These are phyloP conservation scores for Ciconia nigra DNA, from an alignment of 2,797 vertebrate genomes.

Conservation along the genomic window DNA sequence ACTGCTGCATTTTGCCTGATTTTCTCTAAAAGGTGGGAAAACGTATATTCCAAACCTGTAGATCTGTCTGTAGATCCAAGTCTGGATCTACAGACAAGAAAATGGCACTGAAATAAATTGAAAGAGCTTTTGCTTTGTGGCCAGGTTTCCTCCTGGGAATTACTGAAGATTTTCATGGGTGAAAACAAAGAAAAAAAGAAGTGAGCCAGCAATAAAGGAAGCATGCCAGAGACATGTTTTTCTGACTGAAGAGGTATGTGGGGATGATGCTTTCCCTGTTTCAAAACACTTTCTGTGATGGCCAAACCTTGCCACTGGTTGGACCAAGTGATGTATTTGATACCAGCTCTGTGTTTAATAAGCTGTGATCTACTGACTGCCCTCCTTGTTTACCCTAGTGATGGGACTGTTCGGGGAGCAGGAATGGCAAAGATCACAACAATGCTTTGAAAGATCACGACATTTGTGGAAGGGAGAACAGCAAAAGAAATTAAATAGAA, in stretches of 20 bases:
- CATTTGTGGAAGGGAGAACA: background rate
- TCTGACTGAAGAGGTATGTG: background rate
- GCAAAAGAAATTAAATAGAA: background rate
- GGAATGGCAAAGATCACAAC: background rate
- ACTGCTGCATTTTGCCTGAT: constrained; percentile 14
- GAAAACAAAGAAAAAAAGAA: background rate
- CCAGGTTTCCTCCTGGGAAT: background rate
- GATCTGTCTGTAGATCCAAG: too few relatives aligned
- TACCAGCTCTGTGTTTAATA: background rate
- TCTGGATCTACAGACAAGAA: background rate
- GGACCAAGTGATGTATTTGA: background rate
- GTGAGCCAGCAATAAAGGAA: background rate
- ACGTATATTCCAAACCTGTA: background rate
- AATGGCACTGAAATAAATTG: background rate
- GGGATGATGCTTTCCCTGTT: background rate
- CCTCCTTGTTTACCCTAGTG: background rate
- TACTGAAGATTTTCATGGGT: constrained; percentile 20
- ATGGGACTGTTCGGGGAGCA: background rate
- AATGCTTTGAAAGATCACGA: background rate
- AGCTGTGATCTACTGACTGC: background rate
- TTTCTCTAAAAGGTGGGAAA: constrained; percentile 1
- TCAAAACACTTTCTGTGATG: background rate
- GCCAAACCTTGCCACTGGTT: background rate
- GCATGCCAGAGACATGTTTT: background rate
- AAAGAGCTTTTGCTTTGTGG: background rate